Evolutionary conservation across 2,888 invertebrate genomes (phyloP), one percentile per base, ranked within the genome.

Genomic region (Caenorhabditis auriculariae): DNA sequence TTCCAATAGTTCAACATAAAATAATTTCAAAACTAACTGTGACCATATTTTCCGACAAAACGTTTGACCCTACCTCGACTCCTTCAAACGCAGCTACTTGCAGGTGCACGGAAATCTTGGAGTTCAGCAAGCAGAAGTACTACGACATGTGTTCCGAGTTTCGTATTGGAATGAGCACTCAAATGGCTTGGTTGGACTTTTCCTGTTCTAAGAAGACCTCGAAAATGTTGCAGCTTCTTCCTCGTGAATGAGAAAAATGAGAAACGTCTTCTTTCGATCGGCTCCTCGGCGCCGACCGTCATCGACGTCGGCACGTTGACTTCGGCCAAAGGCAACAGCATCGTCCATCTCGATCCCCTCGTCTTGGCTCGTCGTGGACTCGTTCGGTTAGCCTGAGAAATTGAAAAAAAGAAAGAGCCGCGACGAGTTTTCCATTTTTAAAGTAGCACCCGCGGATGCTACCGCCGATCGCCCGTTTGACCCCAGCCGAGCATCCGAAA

Each of bases 281-380:
- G 49, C 6, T 53, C 59, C 0, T 55, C 59, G 0, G 15, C 38
- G 0, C 48, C 55, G 12, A 53, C 48, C 23, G 45, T 59, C 17
- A 43, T 53, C 9, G 63, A 59, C 15, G 49, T 59, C 3, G 59
- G 42, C n/a, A 47, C 45, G 6, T 35, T 65, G 24, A 44, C 47
- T 19, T 49, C 47, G 4, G 47, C 66, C 26, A 42, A 65, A 6
- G 69, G 69, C 26, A 52, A 50, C 0, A 9, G 46, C 4, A 21
- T 69, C 5, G 23, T 63, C 15, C 64, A 65, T 35, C 44, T 67
- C 48, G 61, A 67, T 19, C 53, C 66, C 0, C 64, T 69, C 12
- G 58, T 69, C 2, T 37, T 69, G 46, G 69, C 69, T 19, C 41
- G 69, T 17, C 23, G 69, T 27, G 44, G 52, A 4, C 46, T 69